Evolutionary conservation across 2,113 vertebrate species (phyloP).

Genomic region (Phyllostomus discolor): DNA sequence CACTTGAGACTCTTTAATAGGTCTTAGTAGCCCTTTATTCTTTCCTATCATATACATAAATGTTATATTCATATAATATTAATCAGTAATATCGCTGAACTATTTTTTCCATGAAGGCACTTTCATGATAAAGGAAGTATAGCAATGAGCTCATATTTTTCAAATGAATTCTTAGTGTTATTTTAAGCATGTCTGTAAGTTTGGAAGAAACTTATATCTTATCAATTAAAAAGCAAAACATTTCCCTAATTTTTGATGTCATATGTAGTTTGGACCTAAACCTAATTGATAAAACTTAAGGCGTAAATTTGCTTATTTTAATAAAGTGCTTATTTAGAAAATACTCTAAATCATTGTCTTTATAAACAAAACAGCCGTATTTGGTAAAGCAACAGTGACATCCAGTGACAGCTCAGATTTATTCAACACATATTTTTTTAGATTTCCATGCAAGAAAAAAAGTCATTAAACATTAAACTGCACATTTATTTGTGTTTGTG

Average conservation of each 20-base stretch:
- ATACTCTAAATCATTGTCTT: neutral
- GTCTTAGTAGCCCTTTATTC: neutral
- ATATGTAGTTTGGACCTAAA: neutral
- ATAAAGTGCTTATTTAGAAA: neutral
- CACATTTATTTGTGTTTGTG: neutral
- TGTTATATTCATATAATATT: neutral
- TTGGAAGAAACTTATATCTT: neutral
- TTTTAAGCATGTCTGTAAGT: neutral
- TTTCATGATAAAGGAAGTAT: neutral
- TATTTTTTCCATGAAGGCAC: neutral
- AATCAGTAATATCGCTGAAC: neutral
- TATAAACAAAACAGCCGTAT: neutral
- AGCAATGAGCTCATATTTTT: neutral
- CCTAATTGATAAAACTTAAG: neutral
- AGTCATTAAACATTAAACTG: neutral
- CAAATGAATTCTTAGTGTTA: neutral
- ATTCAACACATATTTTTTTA: neutral
- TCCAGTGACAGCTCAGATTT: constrained; percentile 61
- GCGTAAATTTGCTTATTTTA: neutral
- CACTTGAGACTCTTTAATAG: neutral
- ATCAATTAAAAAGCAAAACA: neutral
- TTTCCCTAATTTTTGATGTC: neutral
- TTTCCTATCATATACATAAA: neutral
- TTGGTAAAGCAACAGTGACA: constrained; percentile 74
- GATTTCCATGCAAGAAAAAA: neutral